Percentiles rank a stretch among this genome's conserved stretches.
Conservation (phyloP, 2,113 vertebrate genomes). For the Apodemus sylvaticus region DNA sequence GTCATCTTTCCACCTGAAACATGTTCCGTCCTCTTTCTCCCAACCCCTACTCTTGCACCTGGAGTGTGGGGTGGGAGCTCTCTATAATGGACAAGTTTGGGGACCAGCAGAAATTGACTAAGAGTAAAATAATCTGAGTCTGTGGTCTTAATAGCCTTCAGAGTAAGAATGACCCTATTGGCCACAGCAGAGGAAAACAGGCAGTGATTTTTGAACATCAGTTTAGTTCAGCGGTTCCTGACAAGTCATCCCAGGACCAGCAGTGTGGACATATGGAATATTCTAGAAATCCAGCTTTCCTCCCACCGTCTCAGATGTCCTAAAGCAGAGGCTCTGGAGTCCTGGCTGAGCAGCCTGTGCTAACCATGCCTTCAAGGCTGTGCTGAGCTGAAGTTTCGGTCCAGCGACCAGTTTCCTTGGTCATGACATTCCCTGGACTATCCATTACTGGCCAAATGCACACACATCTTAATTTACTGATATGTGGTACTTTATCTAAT, state of each 20-base stretch:
- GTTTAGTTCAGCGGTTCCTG: neutral
- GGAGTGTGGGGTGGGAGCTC: neutral
- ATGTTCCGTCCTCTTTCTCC: neutral
- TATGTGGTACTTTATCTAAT: neutral
- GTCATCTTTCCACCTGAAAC: neutral
- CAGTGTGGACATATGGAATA: neutral
- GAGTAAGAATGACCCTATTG: neutral
- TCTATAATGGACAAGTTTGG: conserved; percentile 5
- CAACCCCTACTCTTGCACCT: neutral
- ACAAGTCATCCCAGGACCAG: neutral
- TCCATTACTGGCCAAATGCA: neutral
- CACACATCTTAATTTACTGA: neutral
- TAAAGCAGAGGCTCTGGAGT: neutral
- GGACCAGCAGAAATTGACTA: neutral
- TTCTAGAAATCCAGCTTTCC: neutral
- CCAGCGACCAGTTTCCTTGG: neutral
- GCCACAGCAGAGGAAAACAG: neutral
- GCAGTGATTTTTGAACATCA: neutral
- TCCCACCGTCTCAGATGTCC: neutral
- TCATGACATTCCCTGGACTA: neutral
- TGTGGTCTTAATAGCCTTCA: neutral
- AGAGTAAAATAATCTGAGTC: neutral
- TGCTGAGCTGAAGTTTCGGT: neutral
- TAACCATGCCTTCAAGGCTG: neutral
- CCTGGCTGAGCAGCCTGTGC: too few relatives aligned